phyloP scores from a whole-genome alignment of 2,888 invertebrate genomes.

The Aleiodes testaceus region DNA sequence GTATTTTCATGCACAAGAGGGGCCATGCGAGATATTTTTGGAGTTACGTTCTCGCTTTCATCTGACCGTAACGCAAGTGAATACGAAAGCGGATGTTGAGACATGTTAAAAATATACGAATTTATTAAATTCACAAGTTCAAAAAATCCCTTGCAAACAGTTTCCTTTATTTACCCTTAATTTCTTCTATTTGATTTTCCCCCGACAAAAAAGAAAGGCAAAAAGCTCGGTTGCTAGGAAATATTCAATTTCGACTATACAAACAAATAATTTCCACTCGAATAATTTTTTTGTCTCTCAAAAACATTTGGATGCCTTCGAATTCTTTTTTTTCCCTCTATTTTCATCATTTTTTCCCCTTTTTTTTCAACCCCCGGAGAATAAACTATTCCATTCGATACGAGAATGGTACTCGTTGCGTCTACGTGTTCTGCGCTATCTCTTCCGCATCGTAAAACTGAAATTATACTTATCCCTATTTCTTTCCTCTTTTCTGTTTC shows the following conservation, averaged over 20 bases:
- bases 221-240: not conserved
- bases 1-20: conserved; percentile 2
- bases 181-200: not conserved
- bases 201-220: too few relatives aligned
- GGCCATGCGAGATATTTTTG: conserved; percentile 11
- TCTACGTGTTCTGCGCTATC: conserved; percentile 47
- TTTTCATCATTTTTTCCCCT: conserved; percentile 4
- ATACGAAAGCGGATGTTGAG: conserved; percentile 22
- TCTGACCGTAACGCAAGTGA: conserved; percentile 12
- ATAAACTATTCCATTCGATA: conserved; percentile 37
- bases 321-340: not conserved
- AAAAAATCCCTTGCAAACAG: too few relatives aligned
- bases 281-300: conserved; percentile 32
- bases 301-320: not conserved
- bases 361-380: too few relatives aligned
- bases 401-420: conserved; percentile 14
- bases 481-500: not conserved
- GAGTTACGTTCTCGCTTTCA: conserved; percentile 28
- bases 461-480: conserved; percentile 39
- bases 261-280: conserved; percentile 24
- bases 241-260: not conserved
- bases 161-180: conserved; percentile 25
- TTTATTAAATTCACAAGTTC: conserved; percentile 1
- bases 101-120: conserved; percentile 23
- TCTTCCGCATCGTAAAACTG: conserved; percentile 55